Evolutionary conservation across 2,113 vertebrate species (phyloP).

Genomic region (Centrocercus urophasianus): DNA sequence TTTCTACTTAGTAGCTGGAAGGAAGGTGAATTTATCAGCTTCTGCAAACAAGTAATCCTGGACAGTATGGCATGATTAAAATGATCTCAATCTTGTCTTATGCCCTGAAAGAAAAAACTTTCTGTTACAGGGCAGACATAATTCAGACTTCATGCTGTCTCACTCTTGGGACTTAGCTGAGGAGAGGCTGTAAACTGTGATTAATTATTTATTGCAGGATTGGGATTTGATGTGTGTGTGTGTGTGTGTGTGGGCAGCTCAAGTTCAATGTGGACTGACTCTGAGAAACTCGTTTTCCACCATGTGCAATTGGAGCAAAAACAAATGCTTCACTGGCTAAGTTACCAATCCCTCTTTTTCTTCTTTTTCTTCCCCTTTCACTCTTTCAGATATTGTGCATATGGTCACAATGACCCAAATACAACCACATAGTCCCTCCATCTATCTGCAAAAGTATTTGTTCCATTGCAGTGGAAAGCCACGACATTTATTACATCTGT

Average conservation of each 20-base stretch:
- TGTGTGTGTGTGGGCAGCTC: background rate
- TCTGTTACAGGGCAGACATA: slow-evolving; percentile 16
- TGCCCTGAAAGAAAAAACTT: slow-evolving; percentile 33
- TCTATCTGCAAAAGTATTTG: slow-evolving; percentile 54
- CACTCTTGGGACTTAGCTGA: slow-evolving; percentile 10
- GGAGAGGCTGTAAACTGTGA: slow-evolving; percentile 1
- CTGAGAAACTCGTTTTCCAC: slow-evolving; percentile 47
- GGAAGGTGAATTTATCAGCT: slow-evolving; percentile 3
- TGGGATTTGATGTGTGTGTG: background rate
- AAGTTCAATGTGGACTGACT: slow-evolving; percentile 1
- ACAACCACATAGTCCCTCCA: background rate
- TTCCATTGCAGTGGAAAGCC: slow-evolving; percentile 73
- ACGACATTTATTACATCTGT: slow-evolving; percentile 75
- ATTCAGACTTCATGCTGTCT: slow-evolving; percentile 30
- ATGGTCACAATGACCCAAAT: background rate
- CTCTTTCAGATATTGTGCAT: background rate
- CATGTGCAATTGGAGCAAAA: slow-evolving; percentile 15
- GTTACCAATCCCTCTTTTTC: background rate
- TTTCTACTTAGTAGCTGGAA: background rate
- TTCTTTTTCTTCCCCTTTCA: background rate
- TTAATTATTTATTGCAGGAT: background rate
- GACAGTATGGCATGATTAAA: background rate
- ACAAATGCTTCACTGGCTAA: slow-evolving; percentile 33
- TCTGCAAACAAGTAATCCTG: slow-evolving; percentile 4
- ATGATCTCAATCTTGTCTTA: slow-evolving; percentile 8